A percentile compares a stretch with the other conserved stretches of the same genome.
phyloP scores from a whole-genome alignment of 2,113 vertebrate genomes.

The Antigone vipio region DNA sequence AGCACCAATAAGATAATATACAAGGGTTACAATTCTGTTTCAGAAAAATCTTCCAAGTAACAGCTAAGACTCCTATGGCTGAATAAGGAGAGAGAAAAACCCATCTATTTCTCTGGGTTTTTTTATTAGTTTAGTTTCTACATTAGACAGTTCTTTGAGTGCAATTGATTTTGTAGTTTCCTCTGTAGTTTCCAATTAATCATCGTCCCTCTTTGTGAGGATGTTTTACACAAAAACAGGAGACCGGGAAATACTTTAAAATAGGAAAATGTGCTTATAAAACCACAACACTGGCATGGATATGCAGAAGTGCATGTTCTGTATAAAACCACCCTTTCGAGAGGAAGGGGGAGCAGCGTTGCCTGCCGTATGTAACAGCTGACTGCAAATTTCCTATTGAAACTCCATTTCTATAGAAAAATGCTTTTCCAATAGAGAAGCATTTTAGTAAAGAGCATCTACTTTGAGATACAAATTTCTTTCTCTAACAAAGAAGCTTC shows the following conservation, averaged over 20 bases:
- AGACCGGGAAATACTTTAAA: slow-evolving; percentile 44
- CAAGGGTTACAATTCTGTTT: not conserved
- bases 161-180: slow-evolving; percentile 65
- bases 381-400: slow-evolving; percentile 56
- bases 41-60: not conserved
- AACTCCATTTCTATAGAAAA: slow-evolving; percentile 42
- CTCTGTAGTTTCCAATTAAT: slow-evolving; percentile 57
- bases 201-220: not conserved
- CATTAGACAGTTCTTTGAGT: slow-evolving; percentile 44
- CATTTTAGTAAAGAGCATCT: slow-evolving; percentile 13
- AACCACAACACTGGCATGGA: slow-evolving; percentile 11
- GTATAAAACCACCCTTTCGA: not conserved
- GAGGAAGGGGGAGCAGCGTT: not conserved
- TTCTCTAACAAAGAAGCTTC: not conserved
- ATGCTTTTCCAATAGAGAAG: slow-evolving; percentile 26
- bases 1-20: not conserved
- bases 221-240: slow-evolving; percentile 51
- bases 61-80: not conserved
- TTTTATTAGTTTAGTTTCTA: slow-evolving; percentile 15
- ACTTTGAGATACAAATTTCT: slow-evolving; percentile 49
- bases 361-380: not conserved
- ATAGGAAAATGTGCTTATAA: slow-evolving; percentile 28
- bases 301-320: slow-evolving; percentile 23
- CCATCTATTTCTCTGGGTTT: not conserved
- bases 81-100: not conserved